These are phyloP conservation scores for Eufriesea mexicana DNA, from an alignment of 1,140 invertebrate genomes.

Conservation along the genomic window DNA sequence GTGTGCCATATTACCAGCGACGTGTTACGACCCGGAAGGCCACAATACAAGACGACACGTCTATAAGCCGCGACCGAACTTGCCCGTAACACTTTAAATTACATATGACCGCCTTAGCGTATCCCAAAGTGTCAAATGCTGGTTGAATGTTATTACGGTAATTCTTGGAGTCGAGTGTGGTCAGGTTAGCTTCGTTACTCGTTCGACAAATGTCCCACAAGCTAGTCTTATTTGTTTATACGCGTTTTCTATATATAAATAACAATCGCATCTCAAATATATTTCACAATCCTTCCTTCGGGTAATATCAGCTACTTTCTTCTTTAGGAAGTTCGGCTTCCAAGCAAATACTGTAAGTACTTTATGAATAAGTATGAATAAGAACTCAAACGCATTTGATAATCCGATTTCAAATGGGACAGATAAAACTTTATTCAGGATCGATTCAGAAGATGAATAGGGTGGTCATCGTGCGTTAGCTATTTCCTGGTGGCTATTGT, in stretches of 20 bases:
- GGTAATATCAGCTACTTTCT: neutral
- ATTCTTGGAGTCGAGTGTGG: neutral
- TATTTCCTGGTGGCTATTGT: too few relatives aligned
- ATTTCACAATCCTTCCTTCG: neutral
- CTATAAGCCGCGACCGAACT: conserved; percentile 37
- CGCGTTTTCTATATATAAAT: neutral
- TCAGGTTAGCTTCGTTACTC: neutral
- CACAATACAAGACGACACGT: conserved; percentile 41
- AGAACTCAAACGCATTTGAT: too few relatives aligned
- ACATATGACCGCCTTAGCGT: neutral
- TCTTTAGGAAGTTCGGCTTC: too few relatives aligned
- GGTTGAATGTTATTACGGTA: neutral
- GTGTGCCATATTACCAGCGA: conserved; percentile 52
- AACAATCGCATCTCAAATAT: neutral
- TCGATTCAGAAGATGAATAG: too few relatives aligned
- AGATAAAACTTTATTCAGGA: too few relatives aligned
- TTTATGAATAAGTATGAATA: too few relatives aligned
- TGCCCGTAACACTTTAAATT: conserved; percentile 28
- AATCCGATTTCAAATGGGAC: too few relatives aligned
- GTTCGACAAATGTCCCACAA: too few relatives aligned
- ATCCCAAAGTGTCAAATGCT: neutral
- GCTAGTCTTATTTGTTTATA: neutral
- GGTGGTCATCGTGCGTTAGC: too few relatives aligned
- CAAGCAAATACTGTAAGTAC: too few relatives aligned
- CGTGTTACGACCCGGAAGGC: conserved; percentile 38